Conservation (phyloP, 2,797 vertebrate genomes). For the Florisuga fusca region DNA sequence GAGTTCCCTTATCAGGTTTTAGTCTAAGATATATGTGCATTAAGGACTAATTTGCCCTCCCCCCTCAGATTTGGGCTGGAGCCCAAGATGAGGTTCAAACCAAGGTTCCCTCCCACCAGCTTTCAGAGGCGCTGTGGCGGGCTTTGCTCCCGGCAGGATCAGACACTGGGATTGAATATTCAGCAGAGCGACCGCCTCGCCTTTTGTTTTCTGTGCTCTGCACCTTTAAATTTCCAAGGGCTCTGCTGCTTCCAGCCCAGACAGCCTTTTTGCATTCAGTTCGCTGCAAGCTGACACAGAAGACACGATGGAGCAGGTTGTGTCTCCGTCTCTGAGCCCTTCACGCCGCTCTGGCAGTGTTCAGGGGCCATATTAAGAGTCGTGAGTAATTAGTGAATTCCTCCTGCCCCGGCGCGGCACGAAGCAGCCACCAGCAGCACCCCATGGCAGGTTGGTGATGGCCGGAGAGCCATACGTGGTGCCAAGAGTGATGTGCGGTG, state of each 20-base stretch:
- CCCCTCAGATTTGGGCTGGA: conserved; percentile 40
- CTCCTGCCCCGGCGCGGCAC: neutral
- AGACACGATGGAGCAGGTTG: conserved; percentile 64
- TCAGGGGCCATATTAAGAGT: conserved; percentile 59
- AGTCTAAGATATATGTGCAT: conserved; percentile 66
- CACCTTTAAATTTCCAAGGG: conserved; percentile 72
- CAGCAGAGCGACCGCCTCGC: neutral
- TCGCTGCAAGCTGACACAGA: conserved; percentile 57
- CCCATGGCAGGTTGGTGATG: neutral
- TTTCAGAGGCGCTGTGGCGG: neutral
- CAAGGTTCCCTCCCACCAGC: conserved; percentile 50
- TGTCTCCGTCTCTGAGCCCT: conserved; percentile 64
- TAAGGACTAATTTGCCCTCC: conserved; percentile 70
- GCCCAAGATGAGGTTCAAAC: conserved; percentile 33
- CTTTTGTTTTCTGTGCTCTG: conserved; percentile 65
- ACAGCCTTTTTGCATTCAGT: conserved; percentile 71
- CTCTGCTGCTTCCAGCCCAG: conserved; percentile 53
- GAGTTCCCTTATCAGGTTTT: conserved; percentile 69
- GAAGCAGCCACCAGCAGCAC: neutral
- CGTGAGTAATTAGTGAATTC: conserved; percentile 54
- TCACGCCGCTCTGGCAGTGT: conserved; percentile 51
- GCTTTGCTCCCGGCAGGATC: conserved; percentile 42
- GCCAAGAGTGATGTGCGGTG: neutral
- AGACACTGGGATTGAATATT: conserved; percentile 53
- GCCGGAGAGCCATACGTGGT: fast-evolving